A percentile compares a stretch with the other conserved stretches of the same genome.
Evolutionary conservation across 1,140 invertebrate species (phyloP).

Genomic region (Heliothis subflexa): DNA sequence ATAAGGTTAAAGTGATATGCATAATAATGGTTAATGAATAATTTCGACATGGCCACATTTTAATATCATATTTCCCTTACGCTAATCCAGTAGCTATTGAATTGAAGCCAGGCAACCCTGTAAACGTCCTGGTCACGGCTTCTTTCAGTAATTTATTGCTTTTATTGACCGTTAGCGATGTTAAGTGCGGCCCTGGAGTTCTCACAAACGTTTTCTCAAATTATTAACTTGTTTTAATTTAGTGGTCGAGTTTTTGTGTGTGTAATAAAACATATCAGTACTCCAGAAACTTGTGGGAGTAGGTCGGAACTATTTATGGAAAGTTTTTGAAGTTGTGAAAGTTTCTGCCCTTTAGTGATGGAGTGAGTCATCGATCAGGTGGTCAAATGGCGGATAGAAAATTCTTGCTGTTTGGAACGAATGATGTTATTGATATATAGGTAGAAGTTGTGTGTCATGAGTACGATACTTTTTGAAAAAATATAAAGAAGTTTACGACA

Average conservation of each 20-base stretch:
- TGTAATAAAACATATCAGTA: conserved; percentile 35
- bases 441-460: too few relatives aligned
- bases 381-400: not conserved
- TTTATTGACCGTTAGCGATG: conserved; percentile 65
- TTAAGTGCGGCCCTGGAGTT: conserved; percentile 53
- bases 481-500: too few relatives aligned
- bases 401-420: not conserved
- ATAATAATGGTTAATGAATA: too few relatives aligned
- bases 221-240: conserved; percentile 60
- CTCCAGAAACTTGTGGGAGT: not conserved
- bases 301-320: conserved; percentile 1
- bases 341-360: not conserved
- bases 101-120: conserved; percentile 23
- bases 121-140: conserved; percentile 47
- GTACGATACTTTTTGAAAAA: too few relatives aligned
- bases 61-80: too few relatives aligned
- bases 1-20: too few relatives aligned
- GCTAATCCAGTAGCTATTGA: too few relatives aligned
- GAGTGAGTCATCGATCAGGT: conserved; percentile 6
- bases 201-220: conserved; percentile 52
- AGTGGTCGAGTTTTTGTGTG: conserved; percentile 47
- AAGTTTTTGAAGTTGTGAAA: not conserved
- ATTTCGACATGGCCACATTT: too few relatives aligned
- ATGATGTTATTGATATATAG: too few relatives aligned
- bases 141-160: conserved; percentile 59